Base-by-base conservation (phyloP, 1,140 invertebrate species). In the Lysiphlebus fabarum region DNA sequence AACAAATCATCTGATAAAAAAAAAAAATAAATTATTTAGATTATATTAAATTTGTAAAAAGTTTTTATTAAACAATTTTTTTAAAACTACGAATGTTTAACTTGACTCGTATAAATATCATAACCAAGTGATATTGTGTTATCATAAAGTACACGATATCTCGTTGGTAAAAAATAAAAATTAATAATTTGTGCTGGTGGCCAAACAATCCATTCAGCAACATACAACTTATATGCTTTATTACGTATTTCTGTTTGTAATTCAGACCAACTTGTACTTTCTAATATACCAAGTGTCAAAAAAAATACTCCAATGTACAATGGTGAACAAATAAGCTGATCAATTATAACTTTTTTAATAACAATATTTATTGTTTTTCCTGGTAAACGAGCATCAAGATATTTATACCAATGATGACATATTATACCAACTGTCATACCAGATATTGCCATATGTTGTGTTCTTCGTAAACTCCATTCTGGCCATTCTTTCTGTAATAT, bases 21-120 rank as follows among this genome's bases (percentile, higher is more conserved):
- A 26, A 53, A 9, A 7, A 26, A 26, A 1, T 4, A 26, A 26
- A 26, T 26, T n/a, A n/a, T n/a, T 53, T 48, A 41, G 55, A 61
- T 61, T 51, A 37, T 44, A 37, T 43, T 55, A 43, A 53, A 53
- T 59, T 54, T 9, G 44, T 54, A 49, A 53, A 56, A 64, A 45
- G 45, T 48, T 14, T 9, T 10, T 56, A 7, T 17, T n/a, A n/a
- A n/a, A n/a, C n/a, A n/a, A n/a, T n/a, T n/a, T n/a, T n/a, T n/a
- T n/a, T n/a, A n/a, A n/a, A n/a, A n/a, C n/a, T 73, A 54, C 81
- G 70, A 26, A 60, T 93, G 85, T 76, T 91, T 93, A n/a, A 96
- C 88, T 75, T 92, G 87, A 33, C 93, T 95, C n/a, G 91, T 93
- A 71, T 94, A 96, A 45, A 92, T 78, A 75, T 97, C 93, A 80